Base-by-base conservation (phyloP, 2,797 vertebrate genomes). In the Liparis tanakae region DNA sequence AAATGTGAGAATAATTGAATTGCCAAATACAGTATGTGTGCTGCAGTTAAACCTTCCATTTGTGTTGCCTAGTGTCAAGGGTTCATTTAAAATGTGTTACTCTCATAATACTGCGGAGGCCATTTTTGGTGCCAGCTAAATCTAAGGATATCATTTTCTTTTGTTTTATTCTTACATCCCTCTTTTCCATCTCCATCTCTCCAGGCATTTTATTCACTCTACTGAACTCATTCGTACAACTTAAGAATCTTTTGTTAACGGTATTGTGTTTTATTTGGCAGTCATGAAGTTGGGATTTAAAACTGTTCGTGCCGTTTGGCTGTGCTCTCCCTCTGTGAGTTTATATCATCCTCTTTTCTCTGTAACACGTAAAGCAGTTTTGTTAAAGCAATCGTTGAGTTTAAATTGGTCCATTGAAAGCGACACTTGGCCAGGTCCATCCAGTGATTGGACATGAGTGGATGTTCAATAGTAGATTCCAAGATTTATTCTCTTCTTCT, bases 171-270 rank as follows among this genome's bases (percentile, higher is more conserved):
- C 30, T 72, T 74, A 66, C 53, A 81, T 65, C 72, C 74, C 15
- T 69, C 67, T 75, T 77, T 70, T 53, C 51, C 64, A 41, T 81
- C 62, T 64, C 36, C 33, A 58, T 70, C 46, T 69, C 36, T 78
- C 72, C 37, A 51, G 44, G 46, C 67, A 30, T 78, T 85, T 73
- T 10, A 75, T 57, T 75, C 74, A 55, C 56, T 76, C 46, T 15
- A 15, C 72, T 55, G 39, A 34, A 20, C 43, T 83, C 65, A 5
- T 62, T 80, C 71, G 79, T 81, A 58, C 74, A 84, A 88, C 77
- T 87, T 87, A 82, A 81, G 79, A 76, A 86, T 82, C 79, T 82
- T 90, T 87, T 79, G 81, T 89, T 86, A 85, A 83, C 87, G 79
- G 64, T 76, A 76, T 83, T 89, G 79, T 78, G 63, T 80, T 64